Base-by-base conservation (phyloP, 1,140 invertebrate genomes). In the Bathynomus jamesi region DNA sequence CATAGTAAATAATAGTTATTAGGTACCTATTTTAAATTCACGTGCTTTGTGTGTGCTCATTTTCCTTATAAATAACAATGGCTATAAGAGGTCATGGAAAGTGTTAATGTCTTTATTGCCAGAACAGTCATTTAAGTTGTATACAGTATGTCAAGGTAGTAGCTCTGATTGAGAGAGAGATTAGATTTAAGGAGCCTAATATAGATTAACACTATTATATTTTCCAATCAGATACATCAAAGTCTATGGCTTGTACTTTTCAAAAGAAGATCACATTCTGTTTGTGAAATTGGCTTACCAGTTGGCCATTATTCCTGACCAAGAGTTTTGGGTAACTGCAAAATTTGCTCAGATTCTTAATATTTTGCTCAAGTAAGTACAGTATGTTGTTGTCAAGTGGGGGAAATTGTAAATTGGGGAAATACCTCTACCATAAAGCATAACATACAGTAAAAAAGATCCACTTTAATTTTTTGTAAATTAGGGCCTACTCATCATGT, bases 261-360 rank as follows among this genome's bases (percentile, higher is more conserved):
- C 88, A 2, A 96, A 96, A 83, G 89, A 91, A 78, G 94, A 96
- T 81, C 94, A 98, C 80, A 86, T 97, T 27, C 80, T 85, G n/a
- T 86, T 97, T 25, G 87, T 97, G n/a, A 89, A 93, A 79, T 80
- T 96, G 40, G 85, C 91, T 64, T 93, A 90, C 81, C 89, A 94
- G 80, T 79, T 94, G 32, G 80, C 93, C 4, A 86, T 87, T 11
- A 89, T 90, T 78, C 88, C 90, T 70, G 86, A 92, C 76, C 83
- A 94, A 53, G 91, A 95, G 80, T 86, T 89, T 71, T 85, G 86
- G 73, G 83, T 90, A 72, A 83, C 93, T 30, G 86, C 87, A 74
- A 88, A 89, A 79, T 90, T 90, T 83, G 84, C 83, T n/a, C 83
- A 83, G 27, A 82, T 86, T 31, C 83, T 88, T 28, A 80, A 79